Base-by-base conservation (phyloP, 2,888 invertebrate genomes). In the Chalcosyrphus nemorum region DNA sequence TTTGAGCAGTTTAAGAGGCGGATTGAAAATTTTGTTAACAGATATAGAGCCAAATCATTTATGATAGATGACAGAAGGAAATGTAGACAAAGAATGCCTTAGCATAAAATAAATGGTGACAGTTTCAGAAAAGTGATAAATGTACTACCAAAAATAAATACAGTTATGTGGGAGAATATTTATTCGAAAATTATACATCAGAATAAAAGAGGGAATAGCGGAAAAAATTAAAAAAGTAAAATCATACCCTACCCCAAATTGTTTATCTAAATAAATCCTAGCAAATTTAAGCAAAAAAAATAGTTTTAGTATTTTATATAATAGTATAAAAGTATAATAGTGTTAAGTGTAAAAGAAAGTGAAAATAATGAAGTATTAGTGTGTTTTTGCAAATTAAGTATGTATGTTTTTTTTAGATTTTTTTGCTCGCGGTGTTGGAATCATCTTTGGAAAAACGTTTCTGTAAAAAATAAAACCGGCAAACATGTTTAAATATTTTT, bases 381-480 rank as follows among this genome's bases (percentile, higher is more conserved):
- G 43, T 56, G 15, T 38, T 71, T n/a, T 56, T 61, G 41, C 43
- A 54, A 27, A 50, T 52, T 11, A 38, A 21, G 15, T 70, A 57
- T 76, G 56, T 15, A 7, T 59, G 61, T 63, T 77, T 57, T 86
- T 86, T 72, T 86, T 86, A 87, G 74, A 78, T 86, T 86, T 87
- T 74, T 86, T 88, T 88, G 88, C 88, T 87, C 86, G 87, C 82
- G 87, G 87, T 87, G 87, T 86, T 87, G 88, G 88, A 87, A 87
- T 90, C 90, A 87, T 90, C 89, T 89, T 90, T 90, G 89, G 89
- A 91, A 91, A 92, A 91, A 90, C 93, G 92, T 91, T 93, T 93
- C 93, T 93, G 93, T 86, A 93, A 93, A 88, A 88, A 88, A 88
- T 87, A 90, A 88, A 88, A 86, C 86, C 88, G 88, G 59, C 78